Conservation (phyloP, 1,140 invertebrate species). For the Ectropis grisescens region DNA sequence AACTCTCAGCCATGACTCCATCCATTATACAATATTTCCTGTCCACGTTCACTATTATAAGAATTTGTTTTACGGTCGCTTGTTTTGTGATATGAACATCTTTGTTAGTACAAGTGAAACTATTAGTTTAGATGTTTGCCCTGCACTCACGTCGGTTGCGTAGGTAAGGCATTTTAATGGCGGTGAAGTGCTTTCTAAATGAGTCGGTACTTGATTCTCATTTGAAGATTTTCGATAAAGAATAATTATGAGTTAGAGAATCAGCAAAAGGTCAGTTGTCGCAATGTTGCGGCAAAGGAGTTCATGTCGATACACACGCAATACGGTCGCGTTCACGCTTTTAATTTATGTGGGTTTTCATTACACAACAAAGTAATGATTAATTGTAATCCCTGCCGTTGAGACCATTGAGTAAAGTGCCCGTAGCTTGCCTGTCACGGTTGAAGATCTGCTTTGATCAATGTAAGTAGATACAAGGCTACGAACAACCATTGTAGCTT, state of each 20-base stretch:
- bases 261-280: neutral
- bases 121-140: constrained; percentile 46
- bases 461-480: too few species aligned
- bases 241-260: neutral
- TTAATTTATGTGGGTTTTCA: too few species aligned
- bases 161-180: constrained; percentile 26
- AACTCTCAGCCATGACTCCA: neutral
- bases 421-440: too few species aligned
- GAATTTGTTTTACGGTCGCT: constrained; percentile 10
- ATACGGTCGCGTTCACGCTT: neutral
- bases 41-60: constrained; percentile 5
- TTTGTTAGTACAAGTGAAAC: constrained; percentile 26
- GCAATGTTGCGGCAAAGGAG: neutral
- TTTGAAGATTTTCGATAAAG: neutral
- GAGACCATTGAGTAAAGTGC: too few species aligned
- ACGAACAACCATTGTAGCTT: too few species aligned
- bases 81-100: constrained; percentile 17
- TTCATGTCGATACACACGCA: neutral
- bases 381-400: too few species aligned
- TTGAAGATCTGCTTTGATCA: too few species aligned
- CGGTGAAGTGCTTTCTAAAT: constrained; percentile 8
- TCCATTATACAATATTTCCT: constrained; percentile 3
- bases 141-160: constrained; percentile 39
- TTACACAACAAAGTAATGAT: too few species aligned
- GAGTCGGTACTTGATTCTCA: neutral